A percentile compares a stretch with the other conserved stretches of the same genome.
These are phyloP conservation scores for Hyla sarda DNA, from an alignment of 2,113 vertebrate genomes.

Conservation along the genomic window DNA sequence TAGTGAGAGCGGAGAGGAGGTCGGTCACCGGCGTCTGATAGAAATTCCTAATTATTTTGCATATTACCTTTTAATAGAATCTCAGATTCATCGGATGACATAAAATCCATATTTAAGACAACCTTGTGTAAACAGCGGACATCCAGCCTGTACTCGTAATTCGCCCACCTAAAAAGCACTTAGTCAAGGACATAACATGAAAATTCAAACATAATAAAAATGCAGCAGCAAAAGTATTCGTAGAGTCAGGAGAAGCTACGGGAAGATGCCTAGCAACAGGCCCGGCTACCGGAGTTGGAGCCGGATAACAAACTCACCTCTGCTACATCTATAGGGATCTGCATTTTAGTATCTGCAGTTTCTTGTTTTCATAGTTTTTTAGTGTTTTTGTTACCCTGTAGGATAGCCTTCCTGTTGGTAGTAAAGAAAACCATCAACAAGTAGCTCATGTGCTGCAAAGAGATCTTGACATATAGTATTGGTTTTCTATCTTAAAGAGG, in stretches of 20 bases:
- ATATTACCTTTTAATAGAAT: conserved; percentile 11
- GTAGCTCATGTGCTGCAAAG: too few relatives aligned
- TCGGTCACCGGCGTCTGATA: neutral
- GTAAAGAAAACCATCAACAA: too few relatives aligned
- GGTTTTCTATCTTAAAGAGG: too few relatives aligned
- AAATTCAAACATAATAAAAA: neutral
- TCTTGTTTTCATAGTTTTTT: too few relatives aligned
- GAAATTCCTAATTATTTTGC: conserved; percentile 7
- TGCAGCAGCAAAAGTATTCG: neutral
- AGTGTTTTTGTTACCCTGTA: too few relatives aligned
- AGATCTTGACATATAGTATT: too few relatives aligned
- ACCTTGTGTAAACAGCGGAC: conserved; percentile 13
- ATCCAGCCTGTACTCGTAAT: neutral
- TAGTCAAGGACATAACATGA: conserved; percentile 21
- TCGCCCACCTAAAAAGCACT: neutral
- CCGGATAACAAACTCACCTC: too few relatives aligned
- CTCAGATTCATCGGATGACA: conserved; percentile 1
- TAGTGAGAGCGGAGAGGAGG: neutral
- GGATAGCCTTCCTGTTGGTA: too few relatives aligned
- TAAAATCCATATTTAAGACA: conserved; percentile 12
- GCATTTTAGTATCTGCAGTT: too few relatives aligned
- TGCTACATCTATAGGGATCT: too few relatives aligned
- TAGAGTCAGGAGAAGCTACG: neutral
- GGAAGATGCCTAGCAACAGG: neutral
- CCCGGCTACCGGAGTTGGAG: neutral